Evolutionary conservation across 2,113 vertebrate species (phyloP), one percentile per base, ranked within the genome.

Genomic region (Pholis gunnellus): DNA sequence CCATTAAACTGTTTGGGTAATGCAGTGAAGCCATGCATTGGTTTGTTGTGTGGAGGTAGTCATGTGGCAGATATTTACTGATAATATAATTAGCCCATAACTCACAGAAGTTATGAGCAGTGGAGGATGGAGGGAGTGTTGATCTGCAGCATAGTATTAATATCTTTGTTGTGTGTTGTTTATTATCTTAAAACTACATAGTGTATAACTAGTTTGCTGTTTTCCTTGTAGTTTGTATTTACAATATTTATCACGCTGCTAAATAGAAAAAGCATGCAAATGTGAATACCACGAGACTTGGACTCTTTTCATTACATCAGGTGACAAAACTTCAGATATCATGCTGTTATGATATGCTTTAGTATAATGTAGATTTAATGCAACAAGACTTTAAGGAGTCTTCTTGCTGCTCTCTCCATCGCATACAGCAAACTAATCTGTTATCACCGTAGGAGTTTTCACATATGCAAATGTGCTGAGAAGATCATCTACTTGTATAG

Each of bases 391-490:
- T 59, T 22, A 71, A 67, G 31, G 9, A 40, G 83, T 75, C 29
- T 22, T 40, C 31, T 36, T 60, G 10, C n/a, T 69, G 57, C 72
- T 87, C 66, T 63, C 27, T 46, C 14, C 27, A 70, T 59, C 65
- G 56, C 27, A 70, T 22, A n/a, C 29, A 36, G 36, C 38, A 66
- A 40, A 9, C 34, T 38, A 59, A 27, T 71, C 72, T 57, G 84
- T 65, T 69, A 15, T 69, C 27, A 27, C 65, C 3, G 36, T 27
- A 42, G 50, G 50, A 52, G 38, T 64, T 78, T n/a, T 85, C 71
- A 66, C 56, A 65, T 59, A 67, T 64, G 54, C 64, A 81, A 75
- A 78, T 50, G 74, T 72, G 31, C 29, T 25, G 44, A 56, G 48
- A 82, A 46, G 38, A n/a, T n/a, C n/a, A 79, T 79, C 27, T 72